Evolutionary conservation across 2,797 vertebrate species (phyloP).

Genomic region (Antennarius maculatus): DNA sequence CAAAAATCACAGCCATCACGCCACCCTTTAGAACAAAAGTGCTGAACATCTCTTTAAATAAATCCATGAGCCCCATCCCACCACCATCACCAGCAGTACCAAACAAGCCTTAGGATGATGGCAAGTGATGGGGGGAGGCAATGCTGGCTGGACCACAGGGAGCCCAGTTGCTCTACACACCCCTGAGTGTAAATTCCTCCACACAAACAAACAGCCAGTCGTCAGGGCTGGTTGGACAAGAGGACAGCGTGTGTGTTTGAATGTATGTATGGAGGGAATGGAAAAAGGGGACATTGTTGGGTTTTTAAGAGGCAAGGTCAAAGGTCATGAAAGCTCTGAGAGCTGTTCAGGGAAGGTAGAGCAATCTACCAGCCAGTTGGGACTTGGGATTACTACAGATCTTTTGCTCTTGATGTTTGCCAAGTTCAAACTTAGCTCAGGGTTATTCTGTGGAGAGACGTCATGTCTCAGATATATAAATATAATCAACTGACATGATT

Average conservation of each 20-base stretch:
- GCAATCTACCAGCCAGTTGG: not conserved
- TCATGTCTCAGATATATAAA: conserved; percentile 5
- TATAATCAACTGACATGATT: conserved; percentile 21
- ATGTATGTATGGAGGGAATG: conserved; percentile 3
- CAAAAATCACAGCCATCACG: conserved; percentile 7
- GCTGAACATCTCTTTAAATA: conserved; percentile 45
- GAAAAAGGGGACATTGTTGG: conserved; percentile 29
- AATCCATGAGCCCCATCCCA: conserved; percentile 17
- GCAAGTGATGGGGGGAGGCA: conserved; percentile 41
- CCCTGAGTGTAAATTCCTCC: conserved; percentile 64
- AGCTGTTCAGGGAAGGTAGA: conserved; percentile 13
- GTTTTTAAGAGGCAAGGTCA: conserved; percentile 42
- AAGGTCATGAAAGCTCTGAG: conserved; percentile 29
- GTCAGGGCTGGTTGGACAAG: conserved; percentile 54
- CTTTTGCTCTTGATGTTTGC: conserved; percentile 38
- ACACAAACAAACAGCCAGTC: conserved; percentile 71
- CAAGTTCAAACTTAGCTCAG: conserved; percentile 22
- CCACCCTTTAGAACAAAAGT: conserved; percentile 18
- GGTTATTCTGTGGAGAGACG: conserved; percentile 15
- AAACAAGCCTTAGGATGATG: conserved; percentile 53
- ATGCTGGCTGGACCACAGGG: conserved; percentile 37
- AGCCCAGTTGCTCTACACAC: conserved; percentile 52
- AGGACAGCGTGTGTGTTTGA: conserved; percentile 36
- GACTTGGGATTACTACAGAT: conserved; percentile 27
- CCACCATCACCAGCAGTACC: conserved; percentile 23